Percentiles rank a stretch among this genome's conserved stretches.
These are phyloP conservation scores for Ispidina picta DNA, from an alignment of 2,797 vertebrate species.

Conservation along the genomic window DNA sequence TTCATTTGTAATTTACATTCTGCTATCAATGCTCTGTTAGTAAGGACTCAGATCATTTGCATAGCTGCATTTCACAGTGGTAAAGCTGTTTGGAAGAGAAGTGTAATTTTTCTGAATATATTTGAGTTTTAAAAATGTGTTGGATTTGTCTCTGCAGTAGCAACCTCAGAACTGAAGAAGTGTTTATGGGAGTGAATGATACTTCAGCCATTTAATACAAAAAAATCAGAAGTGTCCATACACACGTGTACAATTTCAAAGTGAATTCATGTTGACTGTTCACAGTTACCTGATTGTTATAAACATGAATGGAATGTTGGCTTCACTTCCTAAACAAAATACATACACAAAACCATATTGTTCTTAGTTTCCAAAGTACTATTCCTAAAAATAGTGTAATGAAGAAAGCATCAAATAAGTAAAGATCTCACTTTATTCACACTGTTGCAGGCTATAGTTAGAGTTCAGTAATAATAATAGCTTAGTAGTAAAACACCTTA, in stretches of 20 bases:
- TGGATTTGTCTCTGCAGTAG: background rate
- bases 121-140: background rate
- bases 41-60: conserved; percentile 11
- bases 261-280: background rate
- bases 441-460: background rate
- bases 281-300: background rate
- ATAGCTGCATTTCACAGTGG: background rate
- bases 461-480: background rate
- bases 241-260: background rate
- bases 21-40: background rate
- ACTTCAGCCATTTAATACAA: background rate
- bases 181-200: background rate
- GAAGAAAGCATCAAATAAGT: background rate
- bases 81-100: background rate
- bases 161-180: background rate
- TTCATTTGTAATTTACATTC: conserved; percentile 24
- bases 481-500: background rate
- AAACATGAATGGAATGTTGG: background rate
- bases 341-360: background rate
- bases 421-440: background rate
- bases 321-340: background rate
- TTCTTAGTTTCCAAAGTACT: background rate
- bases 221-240: background rate
- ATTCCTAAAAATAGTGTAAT: background rate
- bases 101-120: background rate